phyloP scores from a whole-genome alignment of 1,140 invertebrate species.

The Neomicropteryx cornuta region DNA sequence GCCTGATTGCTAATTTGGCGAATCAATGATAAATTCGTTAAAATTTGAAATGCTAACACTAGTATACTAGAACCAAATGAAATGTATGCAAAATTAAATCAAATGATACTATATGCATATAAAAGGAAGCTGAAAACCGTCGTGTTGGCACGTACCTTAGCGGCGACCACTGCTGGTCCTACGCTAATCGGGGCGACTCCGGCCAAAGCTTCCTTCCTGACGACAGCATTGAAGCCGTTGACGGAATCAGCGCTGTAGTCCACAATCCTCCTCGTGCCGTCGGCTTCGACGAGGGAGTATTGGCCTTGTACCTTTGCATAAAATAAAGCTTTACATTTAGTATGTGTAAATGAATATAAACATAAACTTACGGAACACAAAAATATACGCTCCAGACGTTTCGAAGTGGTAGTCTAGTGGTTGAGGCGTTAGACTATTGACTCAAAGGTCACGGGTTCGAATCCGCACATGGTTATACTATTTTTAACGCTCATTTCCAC shows the following conservation, averaged over 20 bases:
- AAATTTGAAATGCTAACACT: no score
- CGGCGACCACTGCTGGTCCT: slow-evolving; percentile 3
- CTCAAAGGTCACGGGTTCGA: no score
- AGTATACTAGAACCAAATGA: not conserved
- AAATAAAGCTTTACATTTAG: no score
- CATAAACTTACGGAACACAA: no score
- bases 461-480: no score
- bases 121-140: slow-evolving; percentile 4
- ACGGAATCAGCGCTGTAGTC: slow-evolving; percentile 31
- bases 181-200: slow-evolving; percentile 1
- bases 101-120: slow-evolving; percentile 2
- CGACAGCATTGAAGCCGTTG: slow-evolving; percentile 31
- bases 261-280: slow-evolving; percentile 30
- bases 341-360: no score
- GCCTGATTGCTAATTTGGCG: no score
- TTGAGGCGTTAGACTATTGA: no score
- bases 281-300: slow-evolving; percentile 29
- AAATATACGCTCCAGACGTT: no score
- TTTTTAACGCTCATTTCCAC: no score
- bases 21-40: no score
- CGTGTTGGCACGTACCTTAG: slow-evolving; percentile 4
- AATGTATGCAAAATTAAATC: not conserved
- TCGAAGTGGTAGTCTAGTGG: no score
- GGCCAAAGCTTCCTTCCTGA: slow-evolving; percentile 7
- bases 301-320: slow-evolving; percentile 27